These are phyloP conservation scores for Sardinella longiceps DNA, from an alignment of 2,797 vertebrate species.

Conservation along the genomic window DNA sequence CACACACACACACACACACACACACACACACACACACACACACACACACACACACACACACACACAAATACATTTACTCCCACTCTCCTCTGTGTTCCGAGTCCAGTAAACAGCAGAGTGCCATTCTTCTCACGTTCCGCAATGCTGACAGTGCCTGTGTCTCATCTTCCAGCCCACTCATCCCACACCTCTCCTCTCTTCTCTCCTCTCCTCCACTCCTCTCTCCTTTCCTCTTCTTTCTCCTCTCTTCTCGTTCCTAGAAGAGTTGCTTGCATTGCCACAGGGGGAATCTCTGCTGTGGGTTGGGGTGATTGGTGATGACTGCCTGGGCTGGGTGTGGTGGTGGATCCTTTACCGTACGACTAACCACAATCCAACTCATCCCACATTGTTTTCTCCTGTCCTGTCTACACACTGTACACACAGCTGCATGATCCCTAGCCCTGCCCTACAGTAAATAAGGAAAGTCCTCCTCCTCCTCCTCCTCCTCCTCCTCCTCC, in stretches of 20 bases:
- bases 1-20: slow-evolving; percentile 24
- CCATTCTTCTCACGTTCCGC: slow-evolving; percentile 1
- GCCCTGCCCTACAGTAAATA: neutral
- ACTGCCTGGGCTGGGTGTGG: neutral
- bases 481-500: too few relatives aligned
- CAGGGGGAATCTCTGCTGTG: neutral
- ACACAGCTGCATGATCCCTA: neutral
- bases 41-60: slow-evolving; percentile 21
- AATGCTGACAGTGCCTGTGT: slow-evolving; percentile 19
- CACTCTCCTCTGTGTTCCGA: neutral
- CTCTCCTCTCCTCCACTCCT: neutral
- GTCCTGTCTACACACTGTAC: neutral
- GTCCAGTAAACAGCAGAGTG: slow-evolving; percentile 31
- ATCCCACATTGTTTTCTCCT: neutral
- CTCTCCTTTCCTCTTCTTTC: neutral
- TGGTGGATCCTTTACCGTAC: neutral
- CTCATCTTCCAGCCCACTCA: slow-evolving; percentile 28
- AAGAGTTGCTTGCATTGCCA: slow-evolving; percentile 11
- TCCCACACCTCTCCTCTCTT: neutral
- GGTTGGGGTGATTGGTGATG: neutral
- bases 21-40: slow-evolving; percentile 3
- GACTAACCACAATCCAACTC: neutral
- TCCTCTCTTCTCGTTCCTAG: neutral
- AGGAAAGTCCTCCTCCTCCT: neutral
- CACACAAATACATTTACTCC: neutral